A percentile compares a stretch with the other conserved stretches of the same genome.
Evolutionary conservation across 1,140 invertebrate species (phyloP).

Genomic region (Lycorma delicatula): DNA sequence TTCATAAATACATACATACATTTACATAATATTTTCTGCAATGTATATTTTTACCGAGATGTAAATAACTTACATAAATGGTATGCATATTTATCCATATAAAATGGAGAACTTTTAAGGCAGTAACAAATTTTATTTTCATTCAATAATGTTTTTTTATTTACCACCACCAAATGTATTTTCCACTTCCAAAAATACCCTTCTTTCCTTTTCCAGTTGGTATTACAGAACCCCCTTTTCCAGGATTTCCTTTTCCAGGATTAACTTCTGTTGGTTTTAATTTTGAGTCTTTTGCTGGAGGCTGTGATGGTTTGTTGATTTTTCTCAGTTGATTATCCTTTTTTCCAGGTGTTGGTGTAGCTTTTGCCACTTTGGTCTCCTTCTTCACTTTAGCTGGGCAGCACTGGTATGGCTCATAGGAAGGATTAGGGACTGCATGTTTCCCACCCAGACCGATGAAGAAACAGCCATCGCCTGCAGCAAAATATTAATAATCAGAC

Average conservation of each 20-base stretch:
- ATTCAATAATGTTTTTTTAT: too few species aligned
- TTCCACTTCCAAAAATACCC: conserved; percentile 72
- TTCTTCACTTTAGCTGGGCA: conserved; percentile 72
- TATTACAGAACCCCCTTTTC: conserved; percentile 34
- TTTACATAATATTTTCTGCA: too few species aligned
- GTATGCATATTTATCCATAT: too few species aligned
- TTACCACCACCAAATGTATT: conserved; percentile 59
- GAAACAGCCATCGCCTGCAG: conserved; percentile 89
- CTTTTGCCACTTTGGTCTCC: conserved; percentile 52
- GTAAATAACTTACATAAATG: too few species aligned
- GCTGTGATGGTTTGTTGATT: conserved; percentile 26
- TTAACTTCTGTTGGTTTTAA: conserved; percentile 39
- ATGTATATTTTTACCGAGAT: too few species aligned
- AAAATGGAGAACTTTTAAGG: too few species aligned
- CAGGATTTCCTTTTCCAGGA: conserved; percentile 27
- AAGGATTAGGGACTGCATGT: conserved; percentile 60
- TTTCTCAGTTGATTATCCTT: conserved; percentile 13
- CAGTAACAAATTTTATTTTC: too few species aligned
- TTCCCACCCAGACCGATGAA: conserved; percentile 85
- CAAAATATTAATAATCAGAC: conserved; percentile 38
- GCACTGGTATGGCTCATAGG: conserved; percentile 82
- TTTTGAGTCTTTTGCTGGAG: conserved; percentile 24
- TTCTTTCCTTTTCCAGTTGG: conserved; percentile 59
- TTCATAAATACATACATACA: too few species aligned
- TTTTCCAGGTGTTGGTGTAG: conserved; percentile 8